These are phyloP conservation scores for Sminthurides aquaticus DNA, from an alignment of 2,888 invertebrate genomes.

Conservation along the genomic window DNA sequence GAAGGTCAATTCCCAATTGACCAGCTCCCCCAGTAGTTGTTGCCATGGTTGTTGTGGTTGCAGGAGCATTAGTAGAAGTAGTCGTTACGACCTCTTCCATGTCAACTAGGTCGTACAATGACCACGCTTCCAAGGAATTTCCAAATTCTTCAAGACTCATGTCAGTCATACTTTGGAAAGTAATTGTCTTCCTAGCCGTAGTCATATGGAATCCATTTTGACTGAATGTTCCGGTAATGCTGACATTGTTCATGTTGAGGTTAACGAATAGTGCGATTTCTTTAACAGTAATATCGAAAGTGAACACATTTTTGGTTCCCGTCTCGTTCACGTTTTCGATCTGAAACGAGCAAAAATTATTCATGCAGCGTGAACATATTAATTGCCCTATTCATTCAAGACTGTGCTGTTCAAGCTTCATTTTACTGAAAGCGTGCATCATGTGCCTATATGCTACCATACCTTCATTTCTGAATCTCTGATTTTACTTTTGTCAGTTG, in stretches of 20 bases:
- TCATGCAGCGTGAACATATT: too few species aligned
- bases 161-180: constrained; percentile 35
- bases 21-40: not conserved
- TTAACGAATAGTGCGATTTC: constrained; percentile 60
- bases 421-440: too few species aligned
- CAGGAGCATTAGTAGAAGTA: not conserved
- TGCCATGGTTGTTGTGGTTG: not conserved
- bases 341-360: not conserved
- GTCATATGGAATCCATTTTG: constrained; percentile 63
- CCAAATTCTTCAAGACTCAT: constrained; percentile 12
- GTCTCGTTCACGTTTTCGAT: constrained; percentile 9
- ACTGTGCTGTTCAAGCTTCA: too few species aligned
- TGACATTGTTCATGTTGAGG: constrained; percentile 55
- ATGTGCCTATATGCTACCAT: too few species aligned
- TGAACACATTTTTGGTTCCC: constrained; percentile 34
- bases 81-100: not conserved
- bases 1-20: too few species aligned
- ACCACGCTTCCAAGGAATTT: constrained; percentile 13
- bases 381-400: too few species aligned
- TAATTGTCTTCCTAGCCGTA: constrained; percentile 44
- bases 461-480: constrained; percentile 31
- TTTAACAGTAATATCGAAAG: constrained; percentile 50
- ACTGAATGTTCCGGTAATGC: constrained; percentile 58
- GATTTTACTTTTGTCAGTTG: constrained; percentile 24
- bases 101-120: constrained; percentile 16